Percentiles rank a stretch among this genome's conserved stretches.
Conservation (phyloP, 2,888 invertebrate genomes). For the Cephus spinipes region DNA sequence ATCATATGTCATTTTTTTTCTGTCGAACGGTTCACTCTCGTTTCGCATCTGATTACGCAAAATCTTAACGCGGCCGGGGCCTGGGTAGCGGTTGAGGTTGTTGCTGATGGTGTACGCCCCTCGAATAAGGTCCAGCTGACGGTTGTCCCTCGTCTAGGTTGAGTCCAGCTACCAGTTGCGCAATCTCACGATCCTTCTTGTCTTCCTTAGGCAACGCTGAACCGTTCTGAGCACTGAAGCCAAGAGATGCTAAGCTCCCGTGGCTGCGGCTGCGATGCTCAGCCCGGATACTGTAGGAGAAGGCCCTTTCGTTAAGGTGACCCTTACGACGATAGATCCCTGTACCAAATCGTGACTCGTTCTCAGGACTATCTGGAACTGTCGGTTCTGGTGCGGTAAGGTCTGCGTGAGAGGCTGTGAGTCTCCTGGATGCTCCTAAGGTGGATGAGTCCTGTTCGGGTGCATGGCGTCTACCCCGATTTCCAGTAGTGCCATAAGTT, state of each 20-base stretch:
- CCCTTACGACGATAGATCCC: constrained; percentile 93
- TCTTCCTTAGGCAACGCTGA: constrained; percentile 60
- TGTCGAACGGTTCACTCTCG: not conserved
- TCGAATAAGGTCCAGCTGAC: constrained; percentile 71
- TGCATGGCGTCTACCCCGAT: constrained; percentile 53
- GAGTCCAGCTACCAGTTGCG: constrained; percentile 92
- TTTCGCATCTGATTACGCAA: not conserved
- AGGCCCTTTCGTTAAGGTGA: constrained; percentile 91
- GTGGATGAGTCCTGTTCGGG: constrained; percentile 44
- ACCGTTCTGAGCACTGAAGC: constrained; percentile 80
- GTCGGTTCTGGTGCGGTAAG: constrained; percentile 47
- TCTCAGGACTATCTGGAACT: constrained; percentile 55
- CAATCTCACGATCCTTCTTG: constrained; percentile 91
- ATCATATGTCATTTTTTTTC: not conserved
- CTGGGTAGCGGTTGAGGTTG: constrained; percentile 61
- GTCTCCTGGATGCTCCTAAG: constrained; percentile 51
- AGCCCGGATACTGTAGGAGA: constrained; percentile 93
- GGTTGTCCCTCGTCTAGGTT: constrained; percentile 82
- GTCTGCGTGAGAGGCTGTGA: constrained; percentile 61
- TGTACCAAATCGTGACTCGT: constrained; percentile 77
- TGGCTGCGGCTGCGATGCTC: constrained; percentile 94
- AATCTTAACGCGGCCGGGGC: constrained; percentile 59
- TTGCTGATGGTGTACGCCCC: constrained; percentile 68
- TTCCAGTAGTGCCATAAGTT: constrained; percentile 70
- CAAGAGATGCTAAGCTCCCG: constrained; percentile 90